Percentiles rank a stretch among this genome's conserved stretches.
Conservation (phyloP, 1,140 invertebrate species). For the Cotesia typhae region DNA sequence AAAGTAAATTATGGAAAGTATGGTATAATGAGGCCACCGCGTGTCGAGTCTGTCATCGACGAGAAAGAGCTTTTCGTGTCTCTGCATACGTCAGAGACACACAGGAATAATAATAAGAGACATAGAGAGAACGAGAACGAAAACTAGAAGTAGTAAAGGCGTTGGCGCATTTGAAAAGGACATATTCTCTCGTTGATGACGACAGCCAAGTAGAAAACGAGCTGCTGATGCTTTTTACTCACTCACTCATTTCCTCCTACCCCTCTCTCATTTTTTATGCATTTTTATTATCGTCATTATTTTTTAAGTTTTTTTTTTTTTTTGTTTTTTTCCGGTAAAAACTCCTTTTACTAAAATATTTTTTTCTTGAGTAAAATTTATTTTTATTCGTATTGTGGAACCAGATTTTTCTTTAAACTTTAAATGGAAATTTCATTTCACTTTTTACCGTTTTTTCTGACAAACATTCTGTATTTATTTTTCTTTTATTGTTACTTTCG, state of each 20-base stretch:
- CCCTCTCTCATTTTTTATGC: background rate
- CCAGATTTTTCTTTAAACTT: too few relatives aligned
- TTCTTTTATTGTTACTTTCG: too few relatives aligned
- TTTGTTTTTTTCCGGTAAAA: background rate
- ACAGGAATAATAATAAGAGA: constrained; percentile 1
- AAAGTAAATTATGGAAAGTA: background rate
- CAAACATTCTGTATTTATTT: too few relatives aligned
- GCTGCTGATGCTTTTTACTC: constrained; percentile 2
- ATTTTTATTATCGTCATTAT: constrained; percentile 1
- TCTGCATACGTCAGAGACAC: constrained; percentile 8
- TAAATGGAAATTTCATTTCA: too few relatives aligned
- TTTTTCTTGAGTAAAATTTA: background rate
- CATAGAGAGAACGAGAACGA: background rate
- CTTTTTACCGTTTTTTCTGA: too few relatives aligned
- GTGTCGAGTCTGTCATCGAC: constrained; percentile 4
- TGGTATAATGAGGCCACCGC: constrained; percentile 4
- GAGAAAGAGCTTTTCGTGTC: constrained; percentile 8
- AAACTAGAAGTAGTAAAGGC: background rate
- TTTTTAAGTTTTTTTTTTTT: background rate
- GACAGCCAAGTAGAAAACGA: constrained; percentile 14
- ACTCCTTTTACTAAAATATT: background rate
- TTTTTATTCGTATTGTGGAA: too few relatives aligned
- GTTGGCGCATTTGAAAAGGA: constrained; percentile 15
- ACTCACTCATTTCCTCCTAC: background rate
- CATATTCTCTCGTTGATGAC: background rate